Conservation (phyloP, 2,113 vertebrate species). For the Malurus cyaneus region DNA sequence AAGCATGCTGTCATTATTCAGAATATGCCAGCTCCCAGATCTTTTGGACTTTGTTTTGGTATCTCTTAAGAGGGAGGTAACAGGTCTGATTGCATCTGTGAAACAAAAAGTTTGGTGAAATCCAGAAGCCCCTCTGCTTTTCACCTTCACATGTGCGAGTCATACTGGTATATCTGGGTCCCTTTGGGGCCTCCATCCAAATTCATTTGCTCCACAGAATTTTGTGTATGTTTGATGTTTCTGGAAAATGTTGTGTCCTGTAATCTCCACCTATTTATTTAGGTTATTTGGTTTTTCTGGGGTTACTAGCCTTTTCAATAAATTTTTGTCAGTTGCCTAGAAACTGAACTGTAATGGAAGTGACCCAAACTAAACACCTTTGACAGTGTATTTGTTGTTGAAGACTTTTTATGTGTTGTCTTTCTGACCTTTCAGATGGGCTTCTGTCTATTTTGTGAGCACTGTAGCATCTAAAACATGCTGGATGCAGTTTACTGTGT, state of each 20-base stretch:
- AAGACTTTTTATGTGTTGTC: background rate
- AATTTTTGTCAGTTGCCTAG: background rate
- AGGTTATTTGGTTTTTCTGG: background rate
- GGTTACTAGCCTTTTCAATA: background rate
- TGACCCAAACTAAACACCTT: background rate
- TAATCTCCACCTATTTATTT: background rate
- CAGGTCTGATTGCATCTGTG: background rate
- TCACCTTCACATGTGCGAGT: background rate
- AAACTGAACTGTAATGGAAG: background rate
- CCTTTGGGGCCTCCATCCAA: background rate
- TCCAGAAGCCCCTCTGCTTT: background rate
- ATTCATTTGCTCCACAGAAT: background rate
- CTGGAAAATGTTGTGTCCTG: background rate
- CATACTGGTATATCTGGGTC: accelerated
- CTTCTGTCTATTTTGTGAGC: background rate
- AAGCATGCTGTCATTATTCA: background rate
- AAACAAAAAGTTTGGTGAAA: background rate
- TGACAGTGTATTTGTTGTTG: background rate
- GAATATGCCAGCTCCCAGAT: background rate
- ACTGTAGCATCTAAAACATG: accelerated
- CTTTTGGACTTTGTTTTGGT: background rate
- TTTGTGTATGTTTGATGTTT: accelerated
- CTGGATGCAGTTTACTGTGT: background rate
- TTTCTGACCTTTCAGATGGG: background rate
- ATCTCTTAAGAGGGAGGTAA: background rate